Evolutionary conservation across 1,140 invertebrate genomes (phyloP).

Genomic region (Diorhabda sublineata): DNA sequence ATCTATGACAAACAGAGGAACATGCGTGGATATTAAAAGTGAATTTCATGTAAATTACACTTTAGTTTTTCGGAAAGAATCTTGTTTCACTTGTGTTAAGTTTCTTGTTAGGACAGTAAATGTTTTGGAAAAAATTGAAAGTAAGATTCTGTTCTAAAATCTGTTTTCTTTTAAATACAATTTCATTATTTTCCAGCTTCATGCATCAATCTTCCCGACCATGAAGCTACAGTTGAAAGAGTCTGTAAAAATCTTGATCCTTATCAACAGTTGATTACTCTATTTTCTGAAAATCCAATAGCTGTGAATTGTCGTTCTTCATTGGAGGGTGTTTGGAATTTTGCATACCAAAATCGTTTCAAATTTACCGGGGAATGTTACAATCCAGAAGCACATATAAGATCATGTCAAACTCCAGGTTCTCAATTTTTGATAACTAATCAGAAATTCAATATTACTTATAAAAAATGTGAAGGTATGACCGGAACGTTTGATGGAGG

Average conservation of each 20-base stretch:
- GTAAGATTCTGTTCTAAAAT: slow-evolving; percentile 49
- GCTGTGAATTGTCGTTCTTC: slow-evolving; percentile 90
- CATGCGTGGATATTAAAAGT: slow-evolving; percentile 66
- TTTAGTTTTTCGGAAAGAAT: slow-evolving; percentile 68
- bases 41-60: slow-evolving; percentile 81
- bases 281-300: slow-evolving; percentile 87
- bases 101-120: slow-evolving; percentile 83
- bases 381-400: slow-evolving; percentile 81
- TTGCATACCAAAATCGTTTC: slow-evolving; percentile 87
- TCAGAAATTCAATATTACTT: slow-evolving; percentile 95
- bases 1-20: slow-evolving; percentile 68
- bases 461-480: slow-evolving; percentile 81
- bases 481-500: slow-evolving; percentile 82
- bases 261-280: slow-evolving; percentile 77
- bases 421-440: slow-evolving; percentile 95
- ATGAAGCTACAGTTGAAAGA: slow-evolving; percentile 67
- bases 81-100: slow-evolving; percentile 82
- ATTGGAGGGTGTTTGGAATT: slow-evolving; percentile 92
- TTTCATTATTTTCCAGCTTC: slow-evolving; percentile 50
- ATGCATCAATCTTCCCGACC: slow-evolving; percentile 66
- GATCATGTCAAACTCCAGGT: slow-evolving; percentile 92
- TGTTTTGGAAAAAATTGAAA: slow-evolving; percentile 84
- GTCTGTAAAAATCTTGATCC: slow-evolving; percentile 70
- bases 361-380: slow-evolving; percentile 88
- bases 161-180: not conserved